Base-by-base conservation (phyloP, 2,888 invertebrate species). In the Hemithea aestivaria region DNA sequence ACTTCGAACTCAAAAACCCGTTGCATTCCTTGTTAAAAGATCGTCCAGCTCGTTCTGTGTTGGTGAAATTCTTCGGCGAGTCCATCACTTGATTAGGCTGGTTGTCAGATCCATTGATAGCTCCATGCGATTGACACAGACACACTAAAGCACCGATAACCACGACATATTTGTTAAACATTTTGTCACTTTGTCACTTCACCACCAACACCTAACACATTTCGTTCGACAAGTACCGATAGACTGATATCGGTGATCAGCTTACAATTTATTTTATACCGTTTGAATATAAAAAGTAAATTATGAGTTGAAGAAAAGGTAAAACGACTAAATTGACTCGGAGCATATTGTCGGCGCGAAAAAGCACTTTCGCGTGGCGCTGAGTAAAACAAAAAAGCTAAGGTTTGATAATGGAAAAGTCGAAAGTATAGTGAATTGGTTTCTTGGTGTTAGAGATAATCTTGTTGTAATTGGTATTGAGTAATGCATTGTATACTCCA, bases 1-100 rank as follows among this genome's bases (percentile, higher is more conserved):
- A 95, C 64, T 93, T 93, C 11, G 92, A 87, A 66, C 91, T 93
- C 0, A 87, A 53, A 16, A 71, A 66, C 26, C 70, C 74, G 24
- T 66, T 76, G 48, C 87, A 87, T 53, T 87, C 87, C 41, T 80
- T 85, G 12, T 82, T 74, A 11, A 87, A 41, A 0, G 73, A 67
- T 11, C 81, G 64, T 16, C 83, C 83, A n/a, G 68, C 57, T 44
- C 87, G 33, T 36, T 56, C 56, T 0, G 50, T 46, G 37, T 59
- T 60, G 7, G 56, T 42, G 25, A 51, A 54, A 33, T 56, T 61
- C 49, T 69, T 67, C 3, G 55, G 48, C 8, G 48, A 40, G 33
- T 66, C 60, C 1, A 53, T 44, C 5, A 78, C 58, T 0, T 52
- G 45, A 21, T 82, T 83, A 0, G 66, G 61, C 9, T 42, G 36